Percentiles rank a stretch among this genome's conserved stretches.
Evolutionary conservation across 2,888 invertebrate genomes (phyloP).

Genomic region (Invenusta paracnida): DNA sequence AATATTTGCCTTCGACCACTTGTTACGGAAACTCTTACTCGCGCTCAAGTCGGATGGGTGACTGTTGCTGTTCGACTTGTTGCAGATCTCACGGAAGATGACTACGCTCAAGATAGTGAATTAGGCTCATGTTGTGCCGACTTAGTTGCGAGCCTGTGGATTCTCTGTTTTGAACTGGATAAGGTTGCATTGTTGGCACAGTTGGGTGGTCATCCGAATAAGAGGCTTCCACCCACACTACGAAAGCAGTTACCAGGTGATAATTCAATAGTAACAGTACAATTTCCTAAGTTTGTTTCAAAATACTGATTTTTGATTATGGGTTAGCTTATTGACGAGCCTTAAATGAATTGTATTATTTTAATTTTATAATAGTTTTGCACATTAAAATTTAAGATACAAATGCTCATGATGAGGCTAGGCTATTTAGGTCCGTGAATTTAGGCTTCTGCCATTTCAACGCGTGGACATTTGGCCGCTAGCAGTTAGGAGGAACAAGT

Average conservation of each 20-base stretch:
- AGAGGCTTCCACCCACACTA: background rate
- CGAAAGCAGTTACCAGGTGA: background rate
- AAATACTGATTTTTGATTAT: too few species aligned
- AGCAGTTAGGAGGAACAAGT: too few species aligned
- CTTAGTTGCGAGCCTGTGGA: background rate
- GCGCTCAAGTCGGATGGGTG: background rate
- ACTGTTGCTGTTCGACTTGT: conserved; percentile 1
- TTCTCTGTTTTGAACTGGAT: background rate
- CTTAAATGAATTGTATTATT: too few species aligned
- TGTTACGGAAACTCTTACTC: background rate
- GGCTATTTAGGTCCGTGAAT: too few species aligned
- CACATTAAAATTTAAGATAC: too few species aligned
- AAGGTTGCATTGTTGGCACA: background rate
- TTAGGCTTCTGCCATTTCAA: too few species aligned
- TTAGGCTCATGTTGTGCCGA: background rate
- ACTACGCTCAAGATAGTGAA: background rate
- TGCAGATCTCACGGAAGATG: background rate
- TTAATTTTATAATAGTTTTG: background rate
- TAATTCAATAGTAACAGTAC: too few species aligned
- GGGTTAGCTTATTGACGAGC: too few species aligned
- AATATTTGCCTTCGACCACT: background rate
- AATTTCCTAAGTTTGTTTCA: too few species aligned
- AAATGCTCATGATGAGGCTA: too few species aligned
- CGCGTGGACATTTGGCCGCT: too few species aligned
- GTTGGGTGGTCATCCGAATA: conserved; percentile 2